Evolutionary conservation across 2,797 vertebrate species (phyloP).

Genomic region (Telmatherina bonti): DNA sequence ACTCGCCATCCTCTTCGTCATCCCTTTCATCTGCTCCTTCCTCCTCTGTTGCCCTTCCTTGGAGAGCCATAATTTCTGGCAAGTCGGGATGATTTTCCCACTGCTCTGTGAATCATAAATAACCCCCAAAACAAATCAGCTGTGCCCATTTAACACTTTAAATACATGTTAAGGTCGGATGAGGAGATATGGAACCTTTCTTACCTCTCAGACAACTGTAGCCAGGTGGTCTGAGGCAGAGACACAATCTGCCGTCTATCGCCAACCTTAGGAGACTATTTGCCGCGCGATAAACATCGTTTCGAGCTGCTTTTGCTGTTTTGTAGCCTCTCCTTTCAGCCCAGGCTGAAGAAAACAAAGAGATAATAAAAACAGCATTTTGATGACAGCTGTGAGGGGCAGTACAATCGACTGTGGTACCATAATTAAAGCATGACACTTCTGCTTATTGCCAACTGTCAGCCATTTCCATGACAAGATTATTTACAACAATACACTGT

Average conservation of each 20-base stretch:
- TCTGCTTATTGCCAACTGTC: neutral
- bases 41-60: constrained; percentile 75
- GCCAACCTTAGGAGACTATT: constrained; percentile 92
- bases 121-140: constrained; percentile 14
- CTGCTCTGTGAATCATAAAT: constrained; percentile 73
- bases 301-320: constrained; percentile 90
- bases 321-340: constrained; percentile 93
- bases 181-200: constrained; percentile 8
- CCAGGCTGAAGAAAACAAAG: constrained; percentile 84
- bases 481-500: neutral
- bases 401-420: neutral
- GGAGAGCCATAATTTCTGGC: constrained; percentile 84
- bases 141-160: constrained; percentile 10
- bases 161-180: constrained; percentile 13
- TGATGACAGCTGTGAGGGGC: constrained; percentile 1
- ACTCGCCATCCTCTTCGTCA: constrained; percentile 85
- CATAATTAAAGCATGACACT: constrained; percentile 7
- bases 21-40: constrained; percentile 69
- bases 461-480: neutral
- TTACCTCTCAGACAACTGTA: constrained; percentile 89
- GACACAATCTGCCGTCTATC: constrained; percentile 89
- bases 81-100: constrained; percentile 91
- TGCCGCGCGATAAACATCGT: constrained; percentile 91
- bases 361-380: constrained; percentile 1
- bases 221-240: constrained; percentile 88